These are phyloP conservation scores for Acleris holmiana DNA, from an alignment of 2,888 invertebrate genomes.

Conservation along the genomic window DNA sequence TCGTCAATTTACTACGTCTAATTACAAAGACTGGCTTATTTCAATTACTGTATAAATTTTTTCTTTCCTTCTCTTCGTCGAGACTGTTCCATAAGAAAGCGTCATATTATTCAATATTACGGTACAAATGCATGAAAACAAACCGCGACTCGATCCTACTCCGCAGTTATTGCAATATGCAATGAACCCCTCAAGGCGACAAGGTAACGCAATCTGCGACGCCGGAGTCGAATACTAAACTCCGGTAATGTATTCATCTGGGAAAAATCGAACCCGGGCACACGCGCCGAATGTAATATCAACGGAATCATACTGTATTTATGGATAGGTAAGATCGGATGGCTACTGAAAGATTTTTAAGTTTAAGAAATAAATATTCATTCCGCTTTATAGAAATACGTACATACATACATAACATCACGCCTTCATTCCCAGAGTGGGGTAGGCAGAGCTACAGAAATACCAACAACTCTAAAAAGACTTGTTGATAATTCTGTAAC, in stretches of 20 bases:
- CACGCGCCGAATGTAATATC: slow-evolving; percentile 53
- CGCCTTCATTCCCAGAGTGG: too few species aligned
- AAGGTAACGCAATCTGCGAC: slow-evolving; percentile 73
- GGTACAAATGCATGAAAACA: not conserved
- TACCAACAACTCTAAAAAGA: too few species aligned
- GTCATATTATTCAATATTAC: not conserved
- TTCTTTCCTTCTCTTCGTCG: too few species aligned
- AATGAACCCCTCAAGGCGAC: slow-evolving; percentile 64
- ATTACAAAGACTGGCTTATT: too few species aligned
- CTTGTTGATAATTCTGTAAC: too few species aligned
- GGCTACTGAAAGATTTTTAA: slow-evolving; percentile 1
- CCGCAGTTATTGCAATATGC: slow-evolving; percentile 62
- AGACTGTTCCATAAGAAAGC: too few species aligned
- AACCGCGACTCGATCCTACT: slow-evolving; percentile 21
- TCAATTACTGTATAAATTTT: too few species aligned
- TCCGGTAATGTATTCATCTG: slow-evolving; percentile 66
- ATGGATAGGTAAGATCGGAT: slow-evolving; percentile 32
- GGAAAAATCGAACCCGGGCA: slow-evolving; percentile 63
- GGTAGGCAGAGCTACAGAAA: too few species aligned
- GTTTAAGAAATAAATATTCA: not conserved
- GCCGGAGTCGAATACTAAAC: slow-evolving; percentile 66
- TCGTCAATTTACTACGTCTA: too few species aligned
- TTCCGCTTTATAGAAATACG: too few species aligned
- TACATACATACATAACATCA: too few species aligned
- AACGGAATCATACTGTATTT: slow-evolving; percentile 47